Base-by-base conservation (phyloP, 2,888 invertebrate species). In the Nasonovia ribisnigri region DNA sequence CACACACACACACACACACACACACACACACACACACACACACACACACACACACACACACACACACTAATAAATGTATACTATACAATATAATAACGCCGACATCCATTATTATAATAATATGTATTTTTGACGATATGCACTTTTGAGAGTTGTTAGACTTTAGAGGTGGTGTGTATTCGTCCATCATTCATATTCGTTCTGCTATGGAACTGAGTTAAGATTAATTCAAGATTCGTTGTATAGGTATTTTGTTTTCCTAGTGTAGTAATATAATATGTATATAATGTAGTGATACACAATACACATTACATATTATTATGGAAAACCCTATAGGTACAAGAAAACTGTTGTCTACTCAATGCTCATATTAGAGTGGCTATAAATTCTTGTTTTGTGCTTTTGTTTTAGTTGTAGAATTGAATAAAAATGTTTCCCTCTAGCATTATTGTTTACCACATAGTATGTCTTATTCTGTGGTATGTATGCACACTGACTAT, bases 81-180 rank as follows among this genome's bases (percentile, higher is more conserved):
- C 84, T 8, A 48, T 24, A 51, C 42, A 92, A 84, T 67, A 84
- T 84, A 60, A 89, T 90, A 84, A 90, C 46, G 90, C 54, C 93
- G 89, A 93, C 93, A 51, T 90, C 93, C 90, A 90, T 93, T 90
- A 93, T 93, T 86, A 90, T 93, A 90, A 90, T 93, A 93, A 89
- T 93, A 90, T 60, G 86, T 90, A 90, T 93, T 93, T 93, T 93
- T 90, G 90, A 93, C 90, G 90, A 90, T 90, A 90, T 60, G 93
- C 90, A 84, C 93, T 93, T 93, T 93, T 90, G 36, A 93, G 54
- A 84, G 93, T 90, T 92, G 42, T 87, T 48, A 91, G 51, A 43
- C 84, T 91, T 20, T n/a, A n/a, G 90, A 36, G 77, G 42, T 24
- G 11, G 36, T 60, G 51, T 26, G 54, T n/a, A 54, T 88, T 88